Evolutionary conservation across 2,113 vertebrate genomes (phyloP).

Genomic region (Pluvianellus socialis): DNA sequence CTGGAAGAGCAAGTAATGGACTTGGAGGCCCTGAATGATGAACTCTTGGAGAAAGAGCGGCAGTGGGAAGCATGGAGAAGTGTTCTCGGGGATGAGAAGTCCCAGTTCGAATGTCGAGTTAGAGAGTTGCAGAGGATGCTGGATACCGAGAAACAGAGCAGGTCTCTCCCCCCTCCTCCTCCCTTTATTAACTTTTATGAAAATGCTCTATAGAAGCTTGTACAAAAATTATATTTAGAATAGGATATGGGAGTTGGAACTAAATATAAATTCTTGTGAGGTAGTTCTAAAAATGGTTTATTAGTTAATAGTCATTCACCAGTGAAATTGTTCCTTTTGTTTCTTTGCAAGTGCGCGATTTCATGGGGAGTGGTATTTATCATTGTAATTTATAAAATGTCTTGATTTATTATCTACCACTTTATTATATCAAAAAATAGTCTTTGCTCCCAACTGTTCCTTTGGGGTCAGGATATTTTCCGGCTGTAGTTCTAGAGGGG

Average conservation of each 20-base stretch:
- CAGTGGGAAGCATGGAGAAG: constrained; percentile 96
- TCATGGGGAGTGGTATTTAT: constrained; percentile 14
- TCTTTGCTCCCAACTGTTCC: background rate
- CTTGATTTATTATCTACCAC: background rate
- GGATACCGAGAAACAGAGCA: constrained; percentile 97
- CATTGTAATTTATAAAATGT: background rate
- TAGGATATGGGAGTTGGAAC: constrained; percentile 4
- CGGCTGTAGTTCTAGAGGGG: background rate
- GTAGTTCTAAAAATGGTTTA: background rate
- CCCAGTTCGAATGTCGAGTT: constrained; percentile 91
- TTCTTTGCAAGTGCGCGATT: background rate
- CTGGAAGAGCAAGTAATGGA: constrained; percentile 98
- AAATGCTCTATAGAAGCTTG: background rate
- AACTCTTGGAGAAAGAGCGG: constrained; percentile 96
- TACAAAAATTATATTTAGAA: constrained; percentile 5
- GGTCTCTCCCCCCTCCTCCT: constrained; percentile 70
- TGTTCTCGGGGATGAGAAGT: constrained; percentile 94
- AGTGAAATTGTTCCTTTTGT: constrained; percentile 18
- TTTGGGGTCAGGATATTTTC: background rate
- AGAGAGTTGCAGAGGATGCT: constrained; percentile 93
- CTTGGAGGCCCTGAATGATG: constrained; percentile 94
- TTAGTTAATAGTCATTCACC: constrained; percentile 17
- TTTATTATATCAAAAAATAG: background rate
- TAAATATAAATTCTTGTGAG: constrained; percentile 29
- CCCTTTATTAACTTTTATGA: background rate